phyloP scores from a whole-genome alignment of 2,888 invertebrate species.

The Eretmocerus hayati region DNA sequence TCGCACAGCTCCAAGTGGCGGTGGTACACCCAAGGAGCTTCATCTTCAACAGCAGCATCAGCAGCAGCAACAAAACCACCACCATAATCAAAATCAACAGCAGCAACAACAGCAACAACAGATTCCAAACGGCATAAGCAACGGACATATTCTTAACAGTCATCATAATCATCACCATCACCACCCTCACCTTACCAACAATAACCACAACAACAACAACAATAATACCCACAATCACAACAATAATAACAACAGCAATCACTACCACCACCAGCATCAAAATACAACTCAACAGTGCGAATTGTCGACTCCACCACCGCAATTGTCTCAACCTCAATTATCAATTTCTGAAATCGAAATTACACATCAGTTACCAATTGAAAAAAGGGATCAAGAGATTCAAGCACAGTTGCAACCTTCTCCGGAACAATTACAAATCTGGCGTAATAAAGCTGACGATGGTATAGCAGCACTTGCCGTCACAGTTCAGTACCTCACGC shows the following conservation, averaged over 20 bases:
- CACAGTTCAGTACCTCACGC: constrained; percentile 75
- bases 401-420: too few species aligned
- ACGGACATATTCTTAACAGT: not conserved
- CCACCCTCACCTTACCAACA: not conserved
- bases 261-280: too few species aligned
- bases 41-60: too few species aligned
- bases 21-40: constrained; percentile 2
- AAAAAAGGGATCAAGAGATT: too few species aligned
- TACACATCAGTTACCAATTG: too few species aligned
- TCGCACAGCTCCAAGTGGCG: not conserved
- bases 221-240: constrained; percentile 2
- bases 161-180: not conserved
- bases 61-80: not conserved
- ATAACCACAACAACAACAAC: not conserved
- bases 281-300: too few species aligned
- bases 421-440: too few species aligned
- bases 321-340: too few species aligned
- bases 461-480: constrained; percentile 78
- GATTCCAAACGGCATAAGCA: not conserved
- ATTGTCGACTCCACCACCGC: too few species aligned
- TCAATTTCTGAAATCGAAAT: too few species aligned
- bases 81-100: not conserved
- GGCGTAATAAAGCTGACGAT: too few species aligned
- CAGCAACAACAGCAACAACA: not conserved
- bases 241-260: constrained; percentile 5